These are phyloP conservation scores for Steinernema scapterisci DNA, from an alignment of 2,888 invertebrate species.

Conservation along the genomic window DNA sequence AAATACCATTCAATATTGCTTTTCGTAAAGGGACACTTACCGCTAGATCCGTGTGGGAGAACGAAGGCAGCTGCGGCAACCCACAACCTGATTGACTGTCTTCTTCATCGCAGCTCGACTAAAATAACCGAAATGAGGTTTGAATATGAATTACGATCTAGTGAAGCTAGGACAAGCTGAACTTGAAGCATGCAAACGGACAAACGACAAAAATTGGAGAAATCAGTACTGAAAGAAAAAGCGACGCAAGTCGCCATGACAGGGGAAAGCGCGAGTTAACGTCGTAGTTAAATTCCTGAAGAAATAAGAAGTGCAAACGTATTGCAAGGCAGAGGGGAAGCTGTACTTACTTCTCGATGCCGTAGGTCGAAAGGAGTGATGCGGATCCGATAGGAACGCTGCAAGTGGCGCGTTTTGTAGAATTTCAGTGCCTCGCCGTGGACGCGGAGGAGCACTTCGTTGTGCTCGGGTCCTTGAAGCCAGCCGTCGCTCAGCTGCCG, in stretches of 20 bases:
- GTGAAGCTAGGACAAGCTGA: not conserved
- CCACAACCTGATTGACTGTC: conserved; percentile 43
- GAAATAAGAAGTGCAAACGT: conserved; percentile 1
- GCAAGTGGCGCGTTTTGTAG: conserved; percentile 53
- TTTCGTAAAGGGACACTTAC: conserved; percentile 36
- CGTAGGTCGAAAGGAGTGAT: conserved; percentile 62
- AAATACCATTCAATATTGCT: not conserved
- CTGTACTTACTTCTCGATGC: conserved; percentile 46
- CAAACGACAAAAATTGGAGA: too few species aligned
- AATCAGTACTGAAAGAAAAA: conserved; percentile 17
- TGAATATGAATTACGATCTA: not conserved
- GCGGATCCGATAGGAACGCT: conserved; percentile 53
- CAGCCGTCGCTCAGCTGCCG: conserved; percentile 59
- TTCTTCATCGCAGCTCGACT: conserved; percentile 44
- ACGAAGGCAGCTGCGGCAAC: conserved; percentile 39
- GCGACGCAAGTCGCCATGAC: conserved; percentile 10
- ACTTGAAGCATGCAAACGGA: not conserved
- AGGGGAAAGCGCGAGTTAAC: conserved; percentile 5
- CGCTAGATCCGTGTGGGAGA: conserved; percentile 52
- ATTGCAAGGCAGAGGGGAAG: not conserved
- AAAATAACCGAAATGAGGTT: conserved; percentile 19
- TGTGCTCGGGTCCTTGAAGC: conserved; percentile 56
- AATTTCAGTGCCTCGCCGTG: conserved; percentile 64
- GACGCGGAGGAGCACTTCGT: conserved; percentile 53
- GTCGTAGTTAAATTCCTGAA: conserved; percentile 26